Percentiles rank a stretch among this genome's conserved stretches.
These are phyloP conservation scores for Danionella dracula DNA, from an alignment of 2,797 vertebrate species.

Conservation along the genomic window DNA sequence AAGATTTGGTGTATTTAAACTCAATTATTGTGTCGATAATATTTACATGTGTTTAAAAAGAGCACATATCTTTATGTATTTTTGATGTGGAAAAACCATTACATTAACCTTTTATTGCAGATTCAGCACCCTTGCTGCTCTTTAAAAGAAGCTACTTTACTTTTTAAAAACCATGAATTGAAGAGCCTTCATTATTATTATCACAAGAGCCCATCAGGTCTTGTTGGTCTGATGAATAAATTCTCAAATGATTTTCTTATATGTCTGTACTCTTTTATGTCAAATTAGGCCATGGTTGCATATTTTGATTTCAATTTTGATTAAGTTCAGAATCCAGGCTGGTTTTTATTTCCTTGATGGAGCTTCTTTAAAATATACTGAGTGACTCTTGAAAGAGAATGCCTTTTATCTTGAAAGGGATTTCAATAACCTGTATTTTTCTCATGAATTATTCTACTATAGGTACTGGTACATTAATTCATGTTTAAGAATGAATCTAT, in stretches of 20 bases:
- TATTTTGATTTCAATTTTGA: neutral
- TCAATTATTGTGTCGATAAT: too few relatives aligned
- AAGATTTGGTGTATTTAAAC: too few relatives aligned
- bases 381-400: neutral
- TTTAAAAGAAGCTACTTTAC: too few relatives aligned
- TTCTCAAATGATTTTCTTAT: neutral
- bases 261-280: too few relatives aligned
- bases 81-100: too few relatives aligned
- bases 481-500: neutral
- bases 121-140: too few relatives aligned
- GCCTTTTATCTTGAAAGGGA: neutral
- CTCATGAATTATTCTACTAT: neutral
- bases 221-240: slow-evolving; percentile 9
- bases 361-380: neutral
- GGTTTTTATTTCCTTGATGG: neutral
- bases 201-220: neutral
- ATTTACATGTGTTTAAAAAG: too few relatives aligned
- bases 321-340: neutral
- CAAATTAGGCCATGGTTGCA: neutral
- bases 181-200: neutral
- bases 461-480: neutral
- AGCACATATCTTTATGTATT: too few relatives aligned
- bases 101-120: too few relatives aligned
- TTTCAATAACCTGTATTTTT: neutral
- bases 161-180: neutral